Evolutionary conservation across 2,888 invertebrate genomes (phyloP).

Genomic region (Lasioglossum morio): DNA sequence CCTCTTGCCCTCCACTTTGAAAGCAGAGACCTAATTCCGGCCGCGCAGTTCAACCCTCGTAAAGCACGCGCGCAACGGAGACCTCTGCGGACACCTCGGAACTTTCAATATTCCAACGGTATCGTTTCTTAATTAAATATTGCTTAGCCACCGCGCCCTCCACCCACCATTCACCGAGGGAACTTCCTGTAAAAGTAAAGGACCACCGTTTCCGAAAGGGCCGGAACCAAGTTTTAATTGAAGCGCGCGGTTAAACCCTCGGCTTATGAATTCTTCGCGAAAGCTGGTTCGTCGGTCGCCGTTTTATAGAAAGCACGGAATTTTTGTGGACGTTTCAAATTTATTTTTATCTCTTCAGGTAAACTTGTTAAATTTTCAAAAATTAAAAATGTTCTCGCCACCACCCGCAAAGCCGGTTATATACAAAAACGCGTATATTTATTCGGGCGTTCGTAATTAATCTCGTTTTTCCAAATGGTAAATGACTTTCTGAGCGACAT

Average conservation of each 20-base stretch:
- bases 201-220: background rate
- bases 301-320: background rate
- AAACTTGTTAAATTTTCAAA: background rate
- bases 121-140: slow-evolving; percentile 33
- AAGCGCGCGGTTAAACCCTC: background rate
- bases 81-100: slow-evolving; percentile 9
- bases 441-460: no score
- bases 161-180: background rate
- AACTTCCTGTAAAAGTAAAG: background rate
- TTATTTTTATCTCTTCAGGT: background rate
- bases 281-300: background rate
- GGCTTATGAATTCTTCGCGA: background rate
- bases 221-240: background rate
- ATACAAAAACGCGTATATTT: no score
- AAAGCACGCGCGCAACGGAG: slow-evolving; percentile 31
- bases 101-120: background rate
- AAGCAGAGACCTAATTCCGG: slow-evolving; percentile 58
- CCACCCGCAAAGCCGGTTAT: no score
- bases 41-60: slow-evolving; percentile 51
- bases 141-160: background rate
- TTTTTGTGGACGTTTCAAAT: background rate
- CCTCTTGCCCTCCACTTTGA: slow-evolving; percentile 60
- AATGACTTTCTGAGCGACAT: no score
- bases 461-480: no score
- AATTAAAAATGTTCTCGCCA: no score